Evolutionary conservation across 1,140 invertebrate species (phyloP), one percentile per base, ranked within the genome.

Genomic region (Aphelenchoides fujianensis): DNA sequence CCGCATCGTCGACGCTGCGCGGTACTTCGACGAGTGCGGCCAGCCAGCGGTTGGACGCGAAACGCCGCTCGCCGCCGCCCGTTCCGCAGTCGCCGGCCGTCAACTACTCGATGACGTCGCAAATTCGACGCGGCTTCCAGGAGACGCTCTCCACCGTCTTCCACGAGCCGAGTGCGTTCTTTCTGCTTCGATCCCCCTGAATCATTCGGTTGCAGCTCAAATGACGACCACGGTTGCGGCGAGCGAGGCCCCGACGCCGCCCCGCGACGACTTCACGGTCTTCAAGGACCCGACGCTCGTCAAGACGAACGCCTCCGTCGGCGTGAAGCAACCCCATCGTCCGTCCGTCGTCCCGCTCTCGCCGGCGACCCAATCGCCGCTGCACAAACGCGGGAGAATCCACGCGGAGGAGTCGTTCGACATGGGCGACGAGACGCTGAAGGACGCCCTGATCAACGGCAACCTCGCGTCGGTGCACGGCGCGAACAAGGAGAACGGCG

Each of bases 301-400:
- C 34, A 16, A 5, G 23, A 59, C 7, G 19, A 23, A 27, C 5
- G 55, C 55, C 7, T 5, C 5, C 34, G 27, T 30, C 28, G n/a
- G n/a, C n/a, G n/a, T n/a, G n/a, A n/a, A n/a, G n/a, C n/a, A n/a
- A n/a, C n/a, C n/a, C n/a, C n/a, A n/a, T n/a, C 5, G 5, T 16
- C 55, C 5, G 7, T 19, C 5, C 28, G 7, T 23, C 34, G 5
- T 7, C 7, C 55, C 55, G 27, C 5, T 19, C 5, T 59, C 55
- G 5, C 55, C 55, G 34, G 34, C 5, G 27, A 59, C 55, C 34
- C 55, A 59, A 59, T 59, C 55, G 5, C 55, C 55, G 55, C 5
- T 5, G 28, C 5, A 27, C 28, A 59, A 59, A 19, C 55, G 55
- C 34, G 19, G 19, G 7, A 27, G 55, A 59, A 7, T 19, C 16